These are phyloP conservation scores for Daphoenositta chrysoptera DNA, from an alignment of 2,113 vertebrate species.

Conservation along the genomic window DNA sequence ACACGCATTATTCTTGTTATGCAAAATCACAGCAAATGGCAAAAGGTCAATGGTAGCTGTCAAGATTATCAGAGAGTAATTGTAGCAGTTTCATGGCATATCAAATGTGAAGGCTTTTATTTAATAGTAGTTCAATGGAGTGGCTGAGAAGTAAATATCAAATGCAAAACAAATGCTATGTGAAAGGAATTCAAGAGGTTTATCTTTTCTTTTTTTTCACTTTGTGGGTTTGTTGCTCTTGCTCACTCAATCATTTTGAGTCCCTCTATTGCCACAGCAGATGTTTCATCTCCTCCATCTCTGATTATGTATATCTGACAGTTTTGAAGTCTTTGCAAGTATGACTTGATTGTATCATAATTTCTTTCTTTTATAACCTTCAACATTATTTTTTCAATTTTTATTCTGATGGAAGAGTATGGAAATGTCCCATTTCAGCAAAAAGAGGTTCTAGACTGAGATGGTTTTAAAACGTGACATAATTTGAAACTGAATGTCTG, in stretches of 20 bases:
- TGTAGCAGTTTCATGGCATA: background rate
- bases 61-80: conserved; percentile 4
- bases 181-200: background rate
- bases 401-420: background rate
- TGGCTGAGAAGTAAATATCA: conserved; percentile 6
- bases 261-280: background rate
- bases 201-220: background rate
- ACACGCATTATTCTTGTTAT: conserved; percentile 8
- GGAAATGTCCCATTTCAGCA: background rate
- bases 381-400: background rate
- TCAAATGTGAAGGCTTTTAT: conserved; percentile 9
- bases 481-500: background rate
- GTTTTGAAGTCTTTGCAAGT: background rate
- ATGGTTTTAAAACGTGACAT: background rate
- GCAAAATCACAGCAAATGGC: background rate
- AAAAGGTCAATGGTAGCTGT: conserved; percentile 17
- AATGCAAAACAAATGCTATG: background rate
- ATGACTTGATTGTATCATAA: background rate
- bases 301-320: background rate
- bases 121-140: background rate
- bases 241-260: background rate
- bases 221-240: background rate
- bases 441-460: background rate
- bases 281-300: background rate
- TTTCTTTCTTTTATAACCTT: background rate